These are phyloP conservation scores for Coptotermes formosanus DNA, from an alignment of 1,140 invertebrate genomes.

Conservation along the genomic window DNA sequence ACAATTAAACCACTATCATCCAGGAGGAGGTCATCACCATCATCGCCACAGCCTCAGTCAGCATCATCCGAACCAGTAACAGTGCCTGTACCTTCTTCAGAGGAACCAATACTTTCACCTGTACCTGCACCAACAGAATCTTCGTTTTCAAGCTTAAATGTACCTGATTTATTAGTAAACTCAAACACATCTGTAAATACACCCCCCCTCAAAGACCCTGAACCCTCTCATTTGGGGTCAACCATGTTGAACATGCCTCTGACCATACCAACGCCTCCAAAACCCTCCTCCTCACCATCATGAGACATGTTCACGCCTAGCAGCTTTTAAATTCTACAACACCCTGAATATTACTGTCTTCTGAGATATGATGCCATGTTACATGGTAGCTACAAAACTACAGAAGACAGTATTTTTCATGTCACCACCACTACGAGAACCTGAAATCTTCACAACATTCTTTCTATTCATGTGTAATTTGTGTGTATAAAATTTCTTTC, in stretches of 20 bases:
- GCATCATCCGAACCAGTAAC: conserved; percentile 17
- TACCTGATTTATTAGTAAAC: conserved; percentile 29
- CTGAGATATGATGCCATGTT: no score
- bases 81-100: conserved; percentile 24
- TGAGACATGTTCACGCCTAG: conserved; percentile 10
- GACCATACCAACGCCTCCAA: not conserved
- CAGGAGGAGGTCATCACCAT: no score
- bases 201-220: not conserved
- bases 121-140: conserved; percentile 30
- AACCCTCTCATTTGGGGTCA: conserved; percentile 1
- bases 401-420: no score
- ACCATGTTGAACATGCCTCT: conserved; percentile 18
- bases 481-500: not conserved
- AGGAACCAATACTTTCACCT: conserved; percentile 18
- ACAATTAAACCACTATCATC: conserved; percentile 2
- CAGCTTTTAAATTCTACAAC: not conserved
- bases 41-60: not conserved
- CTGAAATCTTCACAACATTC: not conserved
- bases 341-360: no score
- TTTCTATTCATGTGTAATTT: conserved; percentile 5
- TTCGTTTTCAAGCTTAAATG: conserved; percentile 25
- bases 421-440: no score
- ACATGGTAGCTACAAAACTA: no score
- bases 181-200: conserved; percentile 3
- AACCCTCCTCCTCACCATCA: conserved; percentile 16